Evolutionary conservation across 2,113 vertebrate genomes (phyloP).

Genomic region (Clinocottus analis): DNA sequence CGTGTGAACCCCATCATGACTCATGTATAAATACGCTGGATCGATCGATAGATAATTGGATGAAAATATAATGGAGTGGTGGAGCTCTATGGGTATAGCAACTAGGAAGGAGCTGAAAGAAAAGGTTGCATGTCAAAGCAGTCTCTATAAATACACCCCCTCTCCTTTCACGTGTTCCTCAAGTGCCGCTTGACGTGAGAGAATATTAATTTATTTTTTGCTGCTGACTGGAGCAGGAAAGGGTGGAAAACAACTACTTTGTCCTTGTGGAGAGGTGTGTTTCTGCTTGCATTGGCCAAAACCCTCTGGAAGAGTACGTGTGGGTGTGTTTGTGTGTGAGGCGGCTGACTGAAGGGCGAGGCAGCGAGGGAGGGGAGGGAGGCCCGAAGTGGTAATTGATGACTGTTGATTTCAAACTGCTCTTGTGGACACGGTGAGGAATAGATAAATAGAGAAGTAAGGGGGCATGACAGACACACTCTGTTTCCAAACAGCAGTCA

Average conservation of each 20-base stretch:
- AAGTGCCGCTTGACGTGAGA: conserved; percentile 56
- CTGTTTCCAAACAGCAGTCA: conserved; percentile 24
- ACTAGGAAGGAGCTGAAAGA: conserved; percentile 10
- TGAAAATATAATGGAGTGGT: not conserved
- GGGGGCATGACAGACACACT: conserved; percentile 15
- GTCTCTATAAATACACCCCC: conserved; percentile 59
- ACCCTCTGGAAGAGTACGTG: conserved; percentile 27
- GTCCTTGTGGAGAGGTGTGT: conserved; percentile 71
- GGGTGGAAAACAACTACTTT: conserved; percentile 65
- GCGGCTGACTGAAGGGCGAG: conserved; percentile 49
- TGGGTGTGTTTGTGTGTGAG: conserved; percentile 15
- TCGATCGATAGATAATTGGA: not conserved
- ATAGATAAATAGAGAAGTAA: conserved; percentile 15
- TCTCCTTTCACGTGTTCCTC: conserved; percentile 49
- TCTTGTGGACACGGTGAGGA: conserved; percentile 40
- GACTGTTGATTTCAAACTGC: conserved; percentile 57
- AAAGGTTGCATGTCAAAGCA: conserved; percentile 56
- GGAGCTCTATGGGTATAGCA: not conserved
- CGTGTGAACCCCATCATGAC: not conserved
- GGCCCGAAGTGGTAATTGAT: conserved; percentile 64
- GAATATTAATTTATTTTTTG: conserved; percentile 59
- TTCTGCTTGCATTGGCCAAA: conserved; percentile 76
- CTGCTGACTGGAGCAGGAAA: conserved; percentile 66
- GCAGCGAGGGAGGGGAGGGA: conserved; percentile 23
- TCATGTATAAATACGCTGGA: not conserved